Evolutionary conservation across 2,113 vertebrate genomes (phyloP), one percentile per base, ranked within the genome.

Genomic region (Zosterops lateralis): DNA sequence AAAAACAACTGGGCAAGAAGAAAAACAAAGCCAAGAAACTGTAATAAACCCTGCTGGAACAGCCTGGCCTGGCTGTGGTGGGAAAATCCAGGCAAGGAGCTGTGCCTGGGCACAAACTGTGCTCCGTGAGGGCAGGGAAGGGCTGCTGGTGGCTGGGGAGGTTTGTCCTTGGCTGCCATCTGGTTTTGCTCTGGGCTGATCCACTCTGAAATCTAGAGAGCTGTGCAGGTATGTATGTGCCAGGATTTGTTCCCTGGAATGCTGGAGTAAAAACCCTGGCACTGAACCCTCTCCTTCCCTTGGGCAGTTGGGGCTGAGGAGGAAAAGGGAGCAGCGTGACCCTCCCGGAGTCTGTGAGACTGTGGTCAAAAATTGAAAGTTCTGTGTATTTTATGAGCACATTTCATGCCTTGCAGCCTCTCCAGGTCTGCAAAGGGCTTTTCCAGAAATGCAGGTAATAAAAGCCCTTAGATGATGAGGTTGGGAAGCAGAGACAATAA

Each of bases 61-160:
- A 40, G 66, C 42, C 80, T 82, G 74, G 77, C 53, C 20, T 8
- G 25, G 42, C 16, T 50, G 64, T 3, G n/a, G 60, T 93, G 88
- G 90, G 92, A 95, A 95, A 95, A 53, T 44, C 5, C 92, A 87
- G 32, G 17, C 17, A 66, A 81, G 56, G 44, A 90, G 79, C 47
- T 0, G 3, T 7, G 56, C 51, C 10, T n/a, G 86, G 91, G 87
- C 84, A 93, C 48, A 84, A 58, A 58, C 3, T 45, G 28, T 2
- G 22, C 76, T 70, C 67, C 3, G 13, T 0, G 7, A 92, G 76
- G 56, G 64, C 36, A 80, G 57, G 18, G 87, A 75, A 36, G 34
- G 66, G 71, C 6, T 21, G 65, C 14, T 21, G 2, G 0, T 38
- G 74, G 50, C n/a, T 15, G 47, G 14, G 44, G 60, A 64, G 54